phyloP scores from a whole-genome alignment of 2,888 invertebrate species.

The Malthinus seriepunctatus region DNA sequence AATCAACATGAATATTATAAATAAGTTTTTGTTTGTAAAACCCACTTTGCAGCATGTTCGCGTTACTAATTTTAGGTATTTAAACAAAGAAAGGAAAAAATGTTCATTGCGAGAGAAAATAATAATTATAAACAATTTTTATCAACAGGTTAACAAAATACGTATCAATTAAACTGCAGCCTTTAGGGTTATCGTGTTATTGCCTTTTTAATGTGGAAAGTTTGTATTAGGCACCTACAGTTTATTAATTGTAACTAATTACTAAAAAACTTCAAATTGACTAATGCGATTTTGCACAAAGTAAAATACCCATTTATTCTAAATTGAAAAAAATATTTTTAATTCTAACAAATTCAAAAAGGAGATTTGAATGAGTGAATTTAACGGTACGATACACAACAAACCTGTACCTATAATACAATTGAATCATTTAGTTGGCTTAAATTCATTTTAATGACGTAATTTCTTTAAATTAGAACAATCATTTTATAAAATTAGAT shows the following conservation, averaged over 20 bases:
- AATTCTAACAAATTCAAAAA: background rate
- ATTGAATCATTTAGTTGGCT: background rate
- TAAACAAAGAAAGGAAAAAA: too few relatives aligned
- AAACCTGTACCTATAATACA: constrained; percentile 7
- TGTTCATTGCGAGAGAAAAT: background rate
- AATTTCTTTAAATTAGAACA: background rate
- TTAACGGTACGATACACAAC: constrained; percentile 9
- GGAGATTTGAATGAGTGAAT: constrained; percentile 9
- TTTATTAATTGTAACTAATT: too few relatives aligned
- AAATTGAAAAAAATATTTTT: too few relatives aligned
- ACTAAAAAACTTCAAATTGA: too few relatives aligned
- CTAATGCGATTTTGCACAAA: too few relatives aligned
- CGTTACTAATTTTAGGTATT: background rate
- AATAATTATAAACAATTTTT: background rate
- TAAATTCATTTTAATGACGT: background rate
- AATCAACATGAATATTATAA: background rate
- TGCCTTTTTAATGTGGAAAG: constrained; percentile 2
- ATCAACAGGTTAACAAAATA: constrained; percentile 5
- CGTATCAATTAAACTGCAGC: background rate
- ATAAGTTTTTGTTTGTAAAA: background rate
- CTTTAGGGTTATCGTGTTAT: constrained; percentile 5
- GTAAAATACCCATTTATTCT: too few relatives aligned
- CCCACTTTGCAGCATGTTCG: background rate
- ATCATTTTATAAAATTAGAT: constrained; percentile 11
- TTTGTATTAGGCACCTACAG: too few relatives aligned